Evolutionary conservation across 2,797 vertebrate genomes (phyloP).

Genomic region (Peromyscus nudipes): DNA sequence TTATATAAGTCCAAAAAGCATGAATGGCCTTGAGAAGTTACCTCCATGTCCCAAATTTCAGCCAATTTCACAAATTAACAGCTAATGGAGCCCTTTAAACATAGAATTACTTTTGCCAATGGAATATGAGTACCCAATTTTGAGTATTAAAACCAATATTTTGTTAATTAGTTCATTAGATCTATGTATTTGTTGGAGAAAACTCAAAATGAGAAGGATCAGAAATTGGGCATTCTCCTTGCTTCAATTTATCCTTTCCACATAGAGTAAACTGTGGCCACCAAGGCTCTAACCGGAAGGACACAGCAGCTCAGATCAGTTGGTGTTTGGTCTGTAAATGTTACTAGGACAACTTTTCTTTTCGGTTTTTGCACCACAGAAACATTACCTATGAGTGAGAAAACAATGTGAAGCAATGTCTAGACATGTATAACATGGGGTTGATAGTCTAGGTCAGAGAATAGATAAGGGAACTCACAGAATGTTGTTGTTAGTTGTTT

Average conservation of each 20-base stretch:
- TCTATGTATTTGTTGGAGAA: neutral
- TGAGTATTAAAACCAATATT: neutral
- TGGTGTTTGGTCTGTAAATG: neutral
- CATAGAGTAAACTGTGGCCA: neutral
- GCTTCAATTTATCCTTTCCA: neutral
- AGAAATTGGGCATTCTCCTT: neutral
- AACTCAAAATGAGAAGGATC: neutral
- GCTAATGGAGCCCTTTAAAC: neutral
- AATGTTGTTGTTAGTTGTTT: too few relatives aligned
- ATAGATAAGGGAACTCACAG: neutral
- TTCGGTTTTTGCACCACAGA: neutral
- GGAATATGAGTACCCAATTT: neutral
- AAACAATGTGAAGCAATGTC: neutral
- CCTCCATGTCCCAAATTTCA: neutral
- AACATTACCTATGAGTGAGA: neutral
- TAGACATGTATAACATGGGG: neutral
- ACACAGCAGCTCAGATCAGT: neutral
- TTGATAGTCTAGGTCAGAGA: neutral
- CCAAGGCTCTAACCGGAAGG: neutral
- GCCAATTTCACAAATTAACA: neutral
- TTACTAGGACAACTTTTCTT: neutral
- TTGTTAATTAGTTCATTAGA: neutral
- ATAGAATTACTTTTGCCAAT: neutral
- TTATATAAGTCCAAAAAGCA: neutral
- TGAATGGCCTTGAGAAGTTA: neutral